Evolutionary conservation across 1,140 invertebrate species (phyloP), one percentile per base, ranked within the genome.

Genomic region (Heterodera carotae): DNA sequence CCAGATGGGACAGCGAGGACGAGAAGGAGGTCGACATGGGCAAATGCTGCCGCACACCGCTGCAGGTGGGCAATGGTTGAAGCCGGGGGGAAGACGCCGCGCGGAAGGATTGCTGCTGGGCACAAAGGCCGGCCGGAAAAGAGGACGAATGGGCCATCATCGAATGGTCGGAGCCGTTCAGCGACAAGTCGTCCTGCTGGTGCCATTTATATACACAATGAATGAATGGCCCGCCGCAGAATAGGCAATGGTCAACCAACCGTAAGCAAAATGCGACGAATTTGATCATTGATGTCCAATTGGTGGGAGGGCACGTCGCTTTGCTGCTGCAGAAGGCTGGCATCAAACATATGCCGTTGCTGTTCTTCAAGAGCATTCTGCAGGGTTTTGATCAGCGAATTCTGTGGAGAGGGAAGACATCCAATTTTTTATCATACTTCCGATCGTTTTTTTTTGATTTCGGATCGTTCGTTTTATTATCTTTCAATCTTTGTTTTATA

Each of bases 361-460:
- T 86, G 84, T 56, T 87, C 85, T 67, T 84, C 86, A 33, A 90
- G 75, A 33, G 88, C 82, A 76, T 84, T 84, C 48, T 86, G 82
- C 71, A 90, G 79, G 66, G 89, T 89, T 39, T 89, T 88, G 60
- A 90, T 89, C 81, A 89, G 87, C 76, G 87, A 83, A 72, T 89
- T 89, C 88, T 89, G 82, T 56, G 80, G 53, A 69, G 27, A 22
- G 2, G 29, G 53, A 31, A 8, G 27, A 48, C 12, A 69, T 33
- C 31, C n/a, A 0, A 3, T 12, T 15, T 34, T 22, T 12, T 2
- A 22, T 53, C 48, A 18, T 5, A 22, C 48, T 22, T 53, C 48
- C 22, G 48, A 53, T 53, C 48, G 22, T 53, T n/a, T n/a, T n/a
- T n/a, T n/a, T n/a, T n/a, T 43, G 39, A 12, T 43, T 6, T 6